Evolutionary conservation across 2,113 vertebrate genomes (phyloP).

Genomic region (Cepphus grylle): DNA sequence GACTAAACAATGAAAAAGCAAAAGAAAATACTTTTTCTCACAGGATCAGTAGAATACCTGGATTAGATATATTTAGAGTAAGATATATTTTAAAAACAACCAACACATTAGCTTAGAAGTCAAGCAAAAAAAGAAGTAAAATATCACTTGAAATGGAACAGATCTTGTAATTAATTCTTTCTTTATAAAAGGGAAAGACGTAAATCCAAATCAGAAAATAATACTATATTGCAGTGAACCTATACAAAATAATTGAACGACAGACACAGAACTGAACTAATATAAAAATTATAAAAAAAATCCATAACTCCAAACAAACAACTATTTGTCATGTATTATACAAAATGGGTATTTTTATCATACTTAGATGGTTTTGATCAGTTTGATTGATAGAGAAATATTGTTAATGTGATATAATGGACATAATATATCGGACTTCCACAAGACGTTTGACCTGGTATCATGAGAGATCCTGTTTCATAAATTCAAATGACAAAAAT

Average conservation of each 20-base stretch:
- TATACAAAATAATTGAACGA: neutral
- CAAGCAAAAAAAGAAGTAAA: neutral
- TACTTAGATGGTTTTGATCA: neutral
- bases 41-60: neutral
- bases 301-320: neutral
- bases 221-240: neutral
- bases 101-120: neutral
- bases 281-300: neutral
- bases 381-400: neutral
- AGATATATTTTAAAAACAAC: neutral
- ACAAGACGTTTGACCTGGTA: neutral
- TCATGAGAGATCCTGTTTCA: neutral
- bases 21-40: neutral
- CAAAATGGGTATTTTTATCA: neutral
- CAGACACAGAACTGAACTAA: neutral
- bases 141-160: neutral
- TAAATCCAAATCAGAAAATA: neutral
- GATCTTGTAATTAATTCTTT: neutral
- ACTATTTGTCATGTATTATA: rapidly evolving
- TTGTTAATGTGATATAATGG: neutral
- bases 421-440: neutral
- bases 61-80: neutral
- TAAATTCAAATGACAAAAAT: neutral
- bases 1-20: neutral
- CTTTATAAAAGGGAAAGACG: neutral